Conservation (phyloP, 2,888 invertebrate genomes). For the Ormyrus pomaceus region DNA sequence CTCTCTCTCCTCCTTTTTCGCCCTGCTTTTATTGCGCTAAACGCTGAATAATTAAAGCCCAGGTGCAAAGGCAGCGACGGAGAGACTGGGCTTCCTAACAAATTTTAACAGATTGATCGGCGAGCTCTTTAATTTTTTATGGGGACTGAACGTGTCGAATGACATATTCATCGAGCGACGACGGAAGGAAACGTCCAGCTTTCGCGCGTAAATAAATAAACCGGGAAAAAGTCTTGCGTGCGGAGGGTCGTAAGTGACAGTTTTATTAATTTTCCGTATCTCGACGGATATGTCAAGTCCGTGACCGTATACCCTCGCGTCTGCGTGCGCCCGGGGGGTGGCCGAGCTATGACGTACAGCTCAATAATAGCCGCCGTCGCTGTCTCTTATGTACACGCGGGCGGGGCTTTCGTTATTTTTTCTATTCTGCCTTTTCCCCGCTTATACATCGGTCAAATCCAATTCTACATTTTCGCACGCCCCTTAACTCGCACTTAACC, state of each 20-base stretch:
- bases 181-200: not conserved
- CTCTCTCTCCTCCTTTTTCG: not conserved
- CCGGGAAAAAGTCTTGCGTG: constrained; percentile 1
- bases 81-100: too few species aligned
- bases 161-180: constrained; percentile 23
- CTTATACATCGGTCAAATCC: not conserved
- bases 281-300: constrained; percentile 53
- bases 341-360: constrained; percentile 63
- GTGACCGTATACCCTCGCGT: not conserved
- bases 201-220: constrained; percentile 3
- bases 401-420: constrained; percentile 19
- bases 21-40: too few species aligned
- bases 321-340: too few species aligned
- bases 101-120: too few species aligned
- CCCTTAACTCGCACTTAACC: constrained; percentile 30
- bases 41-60: too few species aligned
- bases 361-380: constrained; percentile 65
- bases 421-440: not conserved
- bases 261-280: constrained; percentile 86
- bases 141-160: not conserved
- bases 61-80: too few species aligned
- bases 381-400: not conserved
- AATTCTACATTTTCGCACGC: constrained; percentile 5
- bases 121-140: too few species aligned
- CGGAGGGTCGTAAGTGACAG: constrained; percentile 82